Evolutionary conservation across 2,797 vertebrate genomes (phyloP), one percentile per base, ranked within the genome.

Genomic region (Argyrosomus regius): DNA sequence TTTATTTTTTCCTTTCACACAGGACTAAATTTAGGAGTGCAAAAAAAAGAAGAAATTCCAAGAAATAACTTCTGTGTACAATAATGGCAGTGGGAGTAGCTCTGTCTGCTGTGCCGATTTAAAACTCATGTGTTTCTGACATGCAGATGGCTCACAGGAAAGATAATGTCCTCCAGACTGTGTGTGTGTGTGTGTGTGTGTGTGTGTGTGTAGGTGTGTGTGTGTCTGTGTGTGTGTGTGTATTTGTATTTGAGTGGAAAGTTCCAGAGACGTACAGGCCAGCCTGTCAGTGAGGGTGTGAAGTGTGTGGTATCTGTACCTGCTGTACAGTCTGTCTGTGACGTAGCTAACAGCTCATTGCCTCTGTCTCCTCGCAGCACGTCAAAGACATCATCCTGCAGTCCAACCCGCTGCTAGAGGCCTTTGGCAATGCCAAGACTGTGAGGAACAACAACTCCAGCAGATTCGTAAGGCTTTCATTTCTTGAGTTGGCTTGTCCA

Each of bases 371-470:
- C 64, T 62, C 14, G 52, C 94, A 99, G 98, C 98, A 99, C 4
- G 97, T 99, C 90, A 99, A 99, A 94, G 98, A 99, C 90, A 99
- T 99, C 88, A 99, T 99, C 89, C 95, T 99, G 5, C 98, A 98
- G 88, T 99, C 98, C 89, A 99, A 99, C 88, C 98, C 98, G 1
- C 95, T 99, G 81, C 93, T 99, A 39, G 98, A 99, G 87, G 98
- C 98, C 78, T 99, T 99, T 12, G 98, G 98, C 59, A 99, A 99
- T 0, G 98, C 98, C 88, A 99, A 99, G 94, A 99, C 98, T 0
- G 94, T 99, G 28, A 96, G 98, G 75, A 99, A 99, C 95, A 99
- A 99, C 95, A 99, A 99, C 93, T 99, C 98, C 92, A 99, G 97
- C 94, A 94, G 98, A 96, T 99, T 99, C 72, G 97, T 99, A 94